These are phyloP conservation scores for Hypsopygia costalis DNA, from an alignment of 2,888 invertebrate species.

Conservation along the genomic window DNA sequence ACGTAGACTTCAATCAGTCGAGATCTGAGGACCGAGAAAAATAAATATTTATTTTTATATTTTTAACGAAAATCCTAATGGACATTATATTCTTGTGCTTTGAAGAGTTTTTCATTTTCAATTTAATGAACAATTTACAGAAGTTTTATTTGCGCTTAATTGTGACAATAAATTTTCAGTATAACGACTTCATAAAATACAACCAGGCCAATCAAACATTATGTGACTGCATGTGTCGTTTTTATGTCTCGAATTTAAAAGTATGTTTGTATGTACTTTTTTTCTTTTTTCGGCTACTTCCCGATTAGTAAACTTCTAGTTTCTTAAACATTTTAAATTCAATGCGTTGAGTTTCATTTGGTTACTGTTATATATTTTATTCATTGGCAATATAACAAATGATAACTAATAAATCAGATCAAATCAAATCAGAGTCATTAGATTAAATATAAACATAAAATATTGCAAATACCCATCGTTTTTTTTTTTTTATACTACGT, in stretches of 20 bases:
- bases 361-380: no score
- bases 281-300: no score
- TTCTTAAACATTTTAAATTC: no score
- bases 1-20: slow-evolving; percentile 33
- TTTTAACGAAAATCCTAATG: background rate
- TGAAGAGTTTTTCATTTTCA: background rate
- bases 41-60: slow-evolving; percentile 27
- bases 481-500: no score
- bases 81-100: background rate
- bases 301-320: no score
- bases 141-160: background rate
- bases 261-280: no score
- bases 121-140: background rate
- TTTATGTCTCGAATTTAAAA: background rate
- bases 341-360: no score
- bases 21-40: slow-evolving; percentile 39
- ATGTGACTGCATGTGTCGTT: background rate
- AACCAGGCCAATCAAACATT: background rate
- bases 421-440: no score
- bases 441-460: no score
- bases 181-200: background rate
- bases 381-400: no score
- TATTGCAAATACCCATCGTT: no score
- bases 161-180: background rate
- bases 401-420: no score